These are phyloP conservation scores for Venusia cambrica DNA, from an alignment of 2,888 invertebrate species.

Conservation along the genomic window DNA sequence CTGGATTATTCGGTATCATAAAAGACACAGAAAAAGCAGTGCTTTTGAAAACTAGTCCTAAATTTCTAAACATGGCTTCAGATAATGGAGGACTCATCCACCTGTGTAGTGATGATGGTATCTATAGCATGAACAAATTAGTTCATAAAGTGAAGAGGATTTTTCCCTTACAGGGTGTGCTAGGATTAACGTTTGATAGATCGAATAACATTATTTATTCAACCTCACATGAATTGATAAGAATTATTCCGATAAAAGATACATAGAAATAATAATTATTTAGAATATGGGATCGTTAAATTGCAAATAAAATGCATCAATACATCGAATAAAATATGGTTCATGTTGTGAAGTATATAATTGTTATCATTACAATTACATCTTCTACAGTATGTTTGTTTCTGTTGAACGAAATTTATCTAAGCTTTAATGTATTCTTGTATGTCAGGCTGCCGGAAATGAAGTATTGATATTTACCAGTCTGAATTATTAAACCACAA, in stretches of 20 bases:
- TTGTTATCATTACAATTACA: too few species aligned
- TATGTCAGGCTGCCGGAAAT: too few species aligned
- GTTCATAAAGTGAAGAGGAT: slow-evolving; percentile 52
- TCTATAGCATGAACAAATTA: slow-evolving; percentile 53
- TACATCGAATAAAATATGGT: too few species aligned
- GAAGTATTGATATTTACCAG: too few species aligned
- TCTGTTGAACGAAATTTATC: too few species aligned
- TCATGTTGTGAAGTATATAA: too few species aligned
- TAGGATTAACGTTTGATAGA: slow-evolving; percentile 60
- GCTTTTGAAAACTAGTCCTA: slow-evolving; percentile 45
- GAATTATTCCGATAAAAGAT: slow-evolving; percentile 41
- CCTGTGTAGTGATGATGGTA: slow-evolving; percentile 60
- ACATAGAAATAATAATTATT: neutral
- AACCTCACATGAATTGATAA: slow-evolving; percentile 56
- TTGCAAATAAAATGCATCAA: too few species aligned
- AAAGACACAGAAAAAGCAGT: slow-evolving; percentile 31
- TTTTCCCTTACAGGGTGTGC: slow-evolving; percentile 50
- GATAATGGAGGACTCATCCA: slow-evolving; percentile 54
- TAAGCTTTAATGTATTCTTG: too few species aligned
- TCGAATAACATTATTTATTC: slow-evolving; percentile 62
- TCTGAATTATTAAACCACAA: too few species aligned
- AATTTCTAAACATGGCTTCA: slow-evolving; percentile 52
- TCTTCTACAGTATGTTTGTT: too few species aligned
- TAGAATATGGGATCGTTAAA: neutral
- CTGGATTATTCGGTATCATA: slow-evolving; percentile 56